phyloP scores from a whole-genome alignment of 2,797 vertebrate species.

The Microhierax caerulescens region DNA sequence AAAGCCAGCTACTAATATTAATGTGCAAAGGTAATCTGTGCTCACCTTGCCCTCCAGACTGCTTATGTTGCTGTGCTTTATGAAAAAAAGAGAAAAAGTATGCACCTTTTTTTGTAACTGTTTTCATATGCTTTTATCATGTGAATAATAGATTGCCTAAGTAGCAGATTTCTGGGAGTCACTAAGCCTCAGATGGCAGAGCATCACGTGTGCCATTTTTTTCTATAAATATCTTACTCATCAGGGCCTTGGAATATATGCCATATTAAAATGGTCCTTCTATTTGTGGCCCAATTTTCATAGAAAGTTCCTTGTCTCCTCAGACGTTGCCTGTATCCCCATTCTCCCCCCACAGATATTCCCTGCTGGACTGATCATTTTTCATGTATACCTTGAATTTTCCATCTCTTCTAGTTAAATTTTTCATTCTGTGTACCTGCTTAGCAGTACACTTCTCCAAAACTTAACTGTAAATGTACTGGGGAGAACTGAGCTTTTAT shows the following conservation, averaged over 20 bases:
- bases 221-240: neutral
- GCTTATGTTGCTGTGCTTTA: neutral
- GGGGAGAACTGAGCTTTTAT: neutral
- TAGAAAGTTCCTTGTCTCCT: neutral
- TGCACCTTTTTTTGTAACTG: neutral
- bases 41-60: neutral
- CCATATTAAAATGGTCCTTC: neutral
- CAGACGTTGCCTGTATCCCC: neutral
- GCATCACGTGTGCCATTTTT: neutral
- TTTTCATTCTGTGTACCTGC: neutral
- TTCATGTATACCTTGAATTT: neutral
- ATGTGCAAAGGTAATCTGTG: neutral
- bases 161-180: constrained; percentile 9
- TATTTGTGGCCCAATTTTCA: neutral
- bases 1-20: neutral
- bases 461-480: neutral
- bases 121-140: neutral
- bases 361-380: neutral
- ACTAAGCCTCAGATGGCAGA: neutral
- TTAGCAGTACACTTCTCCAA: neutral
- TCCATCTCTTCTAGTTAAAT: neutral
- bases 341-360: neutral
- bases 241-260: neutral
- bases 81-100: accelerated
- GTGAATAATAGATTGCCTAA: neutral